A percentile compares a stretch with the other conserved stretches of the same genome.
Conservation (phyloP, 2,797 vertebrate genomes). For the Schizopygopsis pylzovi region DNA sequence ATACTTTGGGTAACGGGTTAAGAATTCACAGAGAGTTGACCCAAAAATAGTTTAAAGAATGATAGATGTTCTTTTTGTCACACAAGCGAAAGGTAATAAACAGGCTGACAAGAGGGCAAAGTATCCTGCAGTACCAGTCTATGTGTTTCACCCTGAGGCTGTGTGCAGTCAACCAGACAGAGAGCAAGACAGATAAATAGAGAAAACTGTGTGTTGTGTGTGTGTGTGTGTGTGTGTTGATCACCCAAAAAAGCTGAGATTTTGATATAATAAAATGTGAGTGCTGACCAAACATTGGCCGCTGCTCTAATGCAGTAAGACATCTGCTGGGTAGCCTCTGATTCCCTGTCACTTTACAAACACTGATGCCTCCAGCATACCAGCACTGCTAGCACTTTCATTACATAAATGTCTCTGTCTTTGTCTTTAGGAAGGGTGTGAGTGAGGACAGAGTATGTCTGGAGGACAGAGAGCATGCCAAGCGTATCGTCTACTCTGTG, state of each 20-base stretch:
- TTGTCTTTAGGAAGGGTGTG: conserved; percentile 81
- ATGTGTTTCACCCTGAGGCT: conserved; percentile 31
- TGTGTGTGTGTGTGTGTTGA: conserved; percentile 16
- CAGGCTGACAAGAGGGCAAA: conserved; percentile 29
- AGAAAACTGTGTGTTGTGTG: not conserved
- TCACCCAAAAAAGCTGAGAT: conserved; percentile 3
- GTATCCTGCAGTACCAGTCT: conserved; percentile 30
- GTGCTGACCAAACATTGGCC: conserved; percentile 32
- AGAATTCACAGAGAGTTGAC: not conserved
- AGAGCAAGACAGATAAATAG: not conserved
- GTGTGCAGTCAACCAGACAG: conserved; percentile 21
- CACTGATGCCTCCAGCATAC: conserved; percentile 58
- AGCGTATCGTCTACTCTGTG: conserved; percentile 87
- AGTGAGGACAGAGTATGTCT: conserved; percentile 76
- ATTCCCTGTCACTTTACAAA: conserved; percentile 60
- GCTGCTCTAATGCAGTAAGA: conserved; percentile 45
- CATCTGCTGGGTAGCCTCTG: conserved; percentile 65
- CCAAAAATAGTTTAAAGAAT: conserved; percentile 9
- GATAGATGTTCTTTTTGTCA: not conserved
- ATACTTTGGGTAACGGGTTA: not conserved
- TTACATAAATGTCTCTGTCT: conserved; percentile 63
- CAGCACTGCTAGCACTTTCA: conserved; percentile 61
- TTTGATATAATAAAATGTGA: conserved; percentile 43
- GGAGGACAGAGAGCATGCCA: conserved; percentile 86
- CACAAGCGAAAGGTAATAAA: not conserved